These are phyloP conservation scores for Salarias fasciatus DNA, from an alignment of 2,797 vertebrate species.

Conservation along the genomic window DNA sequence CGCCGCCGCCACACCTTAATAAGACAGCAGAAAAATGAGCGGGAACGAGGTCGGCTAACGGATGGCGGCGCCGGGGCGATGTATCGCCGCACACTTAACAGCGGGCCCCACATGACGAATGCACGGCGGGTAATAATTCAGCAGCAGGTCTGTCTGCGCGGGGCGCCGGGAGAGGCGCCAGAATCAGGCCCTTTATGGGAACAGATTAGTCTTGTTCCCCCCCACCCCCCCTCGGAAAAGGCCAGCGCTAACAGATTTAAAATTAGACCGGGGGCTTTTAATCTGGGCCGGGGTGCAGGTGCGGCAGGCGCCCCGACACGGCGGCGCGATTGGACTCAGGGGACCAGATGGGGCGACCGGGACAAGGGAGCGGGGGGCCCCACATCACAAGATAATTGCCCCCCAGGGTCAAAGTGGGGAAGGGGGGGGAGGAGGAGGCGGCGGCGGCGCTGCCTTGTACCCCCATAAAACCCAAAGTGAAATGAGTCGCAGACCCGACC, in stretches of 20 bases:
- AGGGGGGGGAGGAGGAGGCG: constrained; percentile 6
- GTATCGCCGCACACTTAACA: constrained; percentile 51
- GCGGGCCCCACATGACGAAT: constrained; percentile 72
- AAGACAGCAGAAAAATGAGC: constrained; percentile 74
- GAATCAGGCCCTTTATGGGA: constrained; percentile 73
- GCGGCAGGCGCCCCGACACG: constrained; percentile 56
- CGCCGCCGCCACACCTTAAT: constrained; percentile 43
- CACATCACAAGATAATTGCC: constrained; percentile 69
- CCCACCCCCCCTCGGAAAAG: constrained; percentile 67
- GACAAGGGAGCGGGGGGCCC: constrained; percentile 21
- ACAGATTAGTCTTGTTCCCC: constrained; percentile 79
- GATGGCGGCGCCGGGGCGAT: constrained; percentile 27
- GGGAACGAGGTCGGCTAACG: constrained; percentile 20
- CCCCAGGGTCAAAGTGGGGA: constrained; percentile 66
- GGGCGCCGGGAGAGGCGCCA: constrained; percentile 17
- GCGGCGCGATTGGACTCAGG: constrained; percentile 76
- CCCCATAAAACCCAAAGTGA: constrained; percentile 35
- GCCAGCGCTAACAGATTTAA: constrained; percentile 83
- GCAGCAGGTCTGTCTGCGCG: constrained; percentile 63
- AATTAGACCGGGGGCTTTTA: constrained; percentile 81
- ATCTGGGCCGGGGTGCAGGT: constrained; percentile 83
- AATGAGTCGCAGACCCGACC: constrained; percentile 14
- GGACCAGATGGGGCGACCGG: constrained; percentile 63
- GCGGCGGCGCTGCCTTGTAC: background rate
- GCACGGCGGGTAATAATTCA: constrained; percentile 77